Conservation (phyloP, 2,113 vertebrate species). For the Orthochromis malagaraziensis region DNA sequence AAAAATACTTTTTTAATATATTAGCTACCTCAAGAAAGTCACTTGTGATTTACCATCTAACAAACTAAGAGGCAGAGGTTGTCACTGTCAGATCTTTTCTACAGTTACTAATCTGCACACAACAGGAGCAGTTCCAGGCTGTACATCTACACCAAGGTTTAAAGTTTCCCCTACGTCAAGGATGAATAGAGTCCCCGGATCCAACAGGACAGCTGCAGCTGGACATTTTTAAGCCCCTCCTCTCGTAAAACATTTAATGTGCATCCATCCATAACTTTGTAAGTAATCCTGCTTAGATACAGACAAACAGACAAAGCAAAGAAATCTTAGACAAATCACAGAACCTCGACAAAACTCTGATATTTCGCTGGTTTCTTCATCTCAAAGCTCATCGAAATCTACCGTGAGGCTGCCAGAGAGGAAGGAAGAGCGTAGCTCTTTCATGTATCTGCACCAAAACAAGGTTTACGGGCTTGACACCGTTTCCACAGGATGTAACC, state of each 20-base stretch:
- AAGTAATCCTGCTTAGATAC: not conserved
- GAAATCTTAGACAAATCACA: not conserved
- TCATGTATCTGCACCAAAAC: not conserved
- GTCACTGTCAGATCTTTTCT: not conserved
- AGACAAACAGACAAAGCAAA: not conserved
- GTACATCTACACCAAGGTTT: fast-evolving
- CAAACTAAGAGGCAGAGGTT: not conserved
- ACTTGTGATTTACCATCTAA: not conserved
- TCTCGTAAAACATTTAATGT: not conserved
- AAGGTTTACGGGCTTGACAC: not conserved
- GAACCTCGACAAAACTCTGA: not conserved
- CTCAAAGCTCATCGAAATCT: not conserved
- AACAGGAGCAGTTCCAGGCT: not conserved
- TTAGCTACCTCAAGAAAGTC: not conserved
- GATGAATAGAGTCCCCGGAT: not conserved
- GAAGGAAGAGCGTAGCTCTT: not conserved
- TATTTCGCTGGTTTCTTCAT: not conserved
- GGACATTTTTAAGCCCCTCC: not conserved
- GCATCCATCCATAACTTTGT: not conserved
- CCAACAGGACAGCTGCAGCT: not conserved
- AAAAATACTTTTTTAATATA: not conserved
- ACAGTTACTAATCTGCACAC: not conserved
- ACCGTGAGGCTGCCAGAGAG: not conserved
- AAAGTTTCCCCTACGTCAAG: not conserved
- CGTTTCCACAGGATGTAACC: not conserved